phyloP scores from a whole-genome alignment of 2,797 vertebrate genomes.

The Xyrichtys novacula region DNA sequence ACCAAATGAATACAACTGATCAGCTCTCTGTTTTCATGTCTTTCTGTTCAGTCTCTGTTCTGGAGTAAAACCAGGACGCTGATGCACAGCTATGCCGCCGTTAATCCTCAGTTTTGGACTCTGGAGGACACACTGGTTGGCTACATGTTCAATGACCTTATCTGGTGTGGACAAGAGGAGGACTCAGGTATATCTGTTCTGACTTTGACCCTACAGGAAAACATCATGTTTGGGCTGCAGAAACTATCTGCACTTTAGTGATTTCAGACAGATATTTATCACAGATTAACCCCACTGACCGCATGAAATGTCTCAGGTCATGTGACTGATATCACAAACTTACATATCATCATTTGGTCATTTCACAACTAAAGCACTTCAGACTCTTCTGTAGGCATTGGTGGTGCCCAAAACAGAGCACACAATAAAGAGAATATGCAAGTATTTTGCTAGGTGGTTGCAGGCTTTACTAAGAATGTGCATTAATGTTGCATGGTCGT shows the following conservation, averaged over 20 bases:
- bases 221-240: not conserved
- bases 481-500: too few species aligned
- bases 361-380: too few species aligned
- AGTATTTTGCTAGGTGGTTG: not conserved
- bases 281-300: too few species aligned
- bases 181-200: slow-evolving; percentile 62
- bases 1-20: not conserved
- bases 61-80: slow-evolving; percentile 85
- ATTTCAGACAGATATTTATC: too few species aligned
- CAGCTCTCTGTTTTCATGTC: not conserved
- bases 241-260: too few species aligned
- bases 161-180: slow-evolving; percentile 82
- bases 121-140: slow-evolving; percentile 86
- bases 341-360: too few species aligned
- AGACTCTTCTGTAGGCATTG: too few species aligned
- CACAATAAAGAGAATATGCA: not conserved
- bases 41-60: slow-evolving; percentile 79
- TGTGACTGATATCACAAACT: too few species aligned
- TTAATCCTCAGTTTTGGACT: slow-evolving; percentile 78
- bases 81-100: slow-evolving; percentile 79
- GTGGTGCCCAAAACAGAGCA: not conserved
- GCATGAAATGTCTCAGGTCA: too few species aligned
- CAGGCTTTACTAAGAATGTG: not conserved
- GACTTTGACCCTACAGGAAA: not conserved
- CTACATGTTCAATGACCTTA: slow-evolving; percentile 86